These are phyloP conservation scores for Teinopalpus imperialis DNA, from an alignment of 2,888 invertebrate genomes.

Conservation along the genomic window DNA sequence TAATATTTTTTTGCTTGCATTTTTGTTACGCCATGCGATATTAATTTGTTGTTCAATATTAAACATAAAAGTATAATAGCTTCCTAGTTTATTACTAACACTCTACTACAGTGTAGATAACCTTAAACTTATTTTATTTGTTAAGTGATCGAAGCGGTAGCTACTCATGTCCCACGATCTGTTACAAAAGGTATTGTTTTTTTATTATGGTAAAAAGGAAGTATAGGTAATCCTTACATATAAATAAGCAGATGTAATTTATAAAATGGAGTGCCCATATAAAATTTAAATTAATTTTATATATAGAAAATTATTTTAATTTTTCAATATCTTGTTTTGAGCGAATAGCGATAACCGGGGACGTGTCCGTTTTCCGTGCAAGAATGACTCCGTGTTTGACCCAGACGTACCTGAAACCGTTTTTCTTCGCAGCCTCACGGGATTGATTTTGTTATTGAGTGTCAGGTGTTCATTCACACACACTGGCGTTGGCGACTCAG, in stretches of 20 bases:
- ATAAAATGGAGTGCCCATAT: neutral
- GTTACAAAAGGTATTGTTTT: too few species aligned
- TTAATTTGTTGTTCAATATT: conserved; percentile 1
- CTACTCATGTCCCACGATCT: neutral
- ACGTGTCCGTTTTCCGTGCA: conserved; percentile 14
- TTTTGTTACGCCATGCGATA: too few species aligned
- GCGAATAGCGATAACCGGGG: conserved; percentile 14
- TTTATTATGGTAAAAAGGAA: neutral
- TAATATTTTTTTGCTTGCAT: too few species aligned
- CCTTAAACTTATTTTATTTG: too few species aligned
- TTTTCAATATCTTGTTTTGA: conserved; percentile 4
- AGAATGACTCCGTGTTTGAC: conserved; percentile 21
- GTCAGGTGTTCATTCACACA: conserved; percentile 15
- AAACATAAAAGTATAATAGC: neutral
- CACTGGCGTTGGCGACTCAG: neutral
- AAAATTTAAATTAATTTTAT: neutral
- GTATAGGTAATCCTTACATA: neutral
- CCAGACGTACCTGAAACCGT: conserved; percentile 15
- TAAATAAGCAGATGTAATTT: neutral
- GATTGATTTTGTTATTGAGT: conserved; percentile 12
- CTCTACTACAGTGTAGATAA: too few species aligned
- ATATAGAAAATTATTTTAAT: conserved; percentile 2
- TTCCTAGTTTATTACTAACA: neutral
- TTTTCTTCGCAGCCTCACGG: conserved; percentile 10
- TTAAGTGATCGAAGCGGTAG: neutral